A percentile compares a stretch with the other conserved stretches of the same genome.
phyloP scores from a whole-genome alignment of 2,888 invertebrate genomes.

The Agriopis marginaria region DNA sequence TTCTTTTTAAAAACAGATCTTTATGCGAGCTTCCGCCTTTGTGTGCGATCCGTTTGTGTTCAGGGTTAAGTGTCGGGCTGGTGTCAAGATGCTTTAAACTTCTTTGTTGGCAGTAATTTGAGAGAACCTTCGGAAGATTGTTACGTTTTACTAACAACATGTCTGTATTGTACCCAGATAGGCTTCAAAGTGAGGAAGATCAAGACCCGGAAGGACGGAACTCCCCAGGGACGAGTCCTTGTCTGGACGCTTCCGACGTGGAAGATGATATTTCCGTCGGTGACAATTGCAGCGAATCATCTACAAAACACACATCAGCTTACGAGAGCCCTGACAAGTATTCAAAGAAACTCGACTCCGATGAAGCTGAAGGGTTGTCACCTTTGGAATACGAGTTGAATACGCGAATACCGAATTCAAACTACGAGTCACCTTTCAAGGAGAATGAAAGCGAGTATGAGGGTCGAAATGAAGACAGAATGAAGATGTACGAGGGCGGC shows the following conservation, averaged over 20 bases:
- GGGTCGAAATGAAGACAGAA: constrained; percentile 63
- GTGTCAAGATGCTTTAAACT: constrained; percentile 67
- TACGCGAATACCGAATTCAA: constrained; percentile 65
- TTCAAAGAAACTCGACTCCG: constrained; percentile 59
- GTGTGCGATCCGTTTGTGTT: constrained; percentile 69
- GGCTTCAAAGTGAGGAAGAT: constrained; percentile 62
- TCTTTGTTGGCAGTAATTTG: constrained; percentile 60
- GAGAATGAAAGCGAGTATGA: constrained; percentile 75
- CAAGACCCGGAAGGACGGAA: constrained; percentile 44
- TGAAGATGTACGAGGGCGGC: constrained; percentile 75
- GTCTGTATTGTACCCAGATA: constrained; percentile 57
- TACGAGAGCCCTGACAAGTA: constrained; percentile 53
- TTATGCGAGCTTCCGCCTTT: constrained; percentile 75
- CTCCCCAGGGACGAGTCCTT: constrained; percentile 60
- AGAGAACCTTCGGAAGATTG: constrained; percentile 43
- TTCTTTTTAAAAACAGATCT: constrained; percentile 81
- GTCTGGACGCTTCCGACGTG: constrained; percentile 67
- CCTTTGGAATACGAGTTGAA: constrained; percentile 66
- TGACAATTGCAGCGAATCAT: constrained; percentile 77
- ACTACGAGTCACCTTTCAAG: constrained; percentile 75
- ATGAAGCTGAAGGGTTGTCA: constrained; percentile 63
- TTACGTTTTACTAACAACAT: constrained; percentile 40
- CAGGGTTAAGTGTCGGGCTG: constrained; percentile 72
- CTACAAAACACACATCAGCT: constrained; percentile 52
- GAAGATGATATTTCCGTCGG: constrained; percentile 81